Evolutionary conservation across 2,888 invertebrate species (phyloP).

Genomic region (Laothoe populi): DNA sequence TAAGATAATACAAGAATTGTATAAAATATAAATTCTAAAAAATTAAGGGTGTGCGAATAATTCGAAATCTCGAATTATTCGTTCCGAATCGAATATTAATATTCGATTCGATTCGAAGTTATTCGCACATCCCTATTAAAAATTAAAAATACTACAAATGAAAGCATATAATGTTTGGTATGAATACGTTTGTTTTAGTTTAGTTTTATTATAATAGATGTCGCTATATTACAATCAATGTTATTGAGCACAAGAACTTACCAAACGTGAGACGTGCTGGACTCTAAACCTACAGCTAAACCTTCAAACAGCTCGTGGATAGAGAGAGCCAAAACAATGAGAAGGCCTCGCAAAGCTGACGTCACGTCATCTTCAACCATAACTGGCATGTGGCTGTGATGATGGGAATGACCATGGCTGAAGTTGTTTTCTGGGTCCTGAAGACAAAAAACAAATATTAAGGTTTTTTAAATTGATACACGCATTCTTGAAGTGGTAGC

Average conservation of each 20-base stretch:
- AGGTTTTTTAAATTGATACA: not conserved
- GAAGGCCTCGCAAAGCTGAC: slow-evolving; percentile 87
- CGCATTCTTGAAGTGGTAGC: no score
- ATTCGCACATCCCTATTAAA: no score
- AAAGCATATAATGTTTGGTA: no score
- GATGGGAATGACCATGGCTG: slow-evolving; percentile 59
- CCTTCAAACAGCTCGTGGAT: slow-evolving; percentile 95
- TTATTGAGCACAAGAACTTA: slow-evolving; percentile 42
- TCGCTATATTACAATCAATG: slow-evolving; percentile 26
- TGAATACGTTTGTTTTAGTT: not conserved
- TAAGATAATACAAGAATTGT: slow-evolving; percentile 35
- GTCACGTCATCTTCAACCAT: slow-evolving; percentile 73
- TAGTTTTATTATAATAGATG: slow-evolving; percentile 42
- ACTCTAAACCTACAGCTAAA: slow-evolving; percentile 91
- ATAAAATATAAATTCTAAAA: not conserved
- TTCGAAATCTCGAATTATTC: no score
- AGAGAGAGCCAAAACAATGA: slow-evolving; percentile 93
- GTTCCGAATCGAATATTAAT: no score
- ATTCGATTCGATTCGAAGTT: no score
- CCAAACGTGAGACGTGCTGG: slow-evolving; percentile 78
- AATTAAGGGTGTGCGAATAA: no score
- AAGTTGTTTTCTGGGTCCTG: slow-evolving; percentile 62
- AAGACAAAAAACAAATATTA: slow-evolving; percentile 29
- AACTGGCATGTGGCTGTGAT: slow-evolving; percentile 79
- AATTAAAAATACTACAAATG: not conserved